Evolutionary conservation across 2,797 vertebrate species (phyloP).

Genomic region (Chelon auratus): DNA sequence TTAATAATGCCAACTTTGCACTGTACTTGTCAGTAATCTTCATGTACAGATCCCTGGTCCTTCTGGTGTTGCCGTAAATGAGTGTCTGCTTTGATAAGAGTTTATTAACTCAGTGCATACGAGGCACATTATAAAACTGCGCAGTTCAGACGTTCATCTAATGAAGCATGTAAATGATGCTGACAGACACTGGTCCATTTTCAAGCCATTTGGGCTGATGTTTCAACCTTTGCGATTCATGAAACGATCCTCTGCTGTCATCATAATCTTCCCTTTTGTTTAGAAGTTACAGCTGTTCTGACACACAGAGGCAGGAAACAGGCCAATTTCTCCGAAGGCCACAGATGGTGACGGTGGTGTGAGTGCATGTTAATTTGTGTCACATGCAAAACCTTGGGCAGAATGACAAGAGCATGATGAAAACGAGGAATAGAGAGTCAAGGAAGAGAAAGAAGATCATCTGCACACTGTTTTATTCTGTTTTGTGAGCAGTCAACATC

Average conservation of each 20-base stretch:
- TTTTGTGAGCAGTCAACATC: too few relatives aligned
- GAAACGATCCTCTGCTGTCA: conserved; percentile 32
- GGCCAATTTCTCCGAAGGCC: conserved; percentile 38
- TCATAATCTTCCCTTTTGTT: conserved; percentile 47
- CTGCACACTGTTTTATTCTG: too few relatives aligned
- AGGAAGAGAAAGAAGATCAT: neutral
- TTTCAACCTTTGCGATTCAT: conserved; percentile 53
- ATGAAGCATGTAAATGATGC: conserved; percentile 4
- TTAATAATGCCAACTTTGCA: neutral
- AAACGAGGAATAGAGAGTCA: neutral
- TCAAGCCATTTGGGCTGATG: conserved; percentile 22
- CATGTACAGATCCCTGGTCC: too few relatives aligned
- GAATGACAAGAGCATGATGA: neutral
- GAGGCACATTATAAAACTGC: neutral
- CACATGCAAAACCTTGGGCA: conserved; percentile 9
- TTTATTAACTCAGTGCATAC: neutral
- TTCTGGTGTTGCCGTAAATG: too few relatives aligned
- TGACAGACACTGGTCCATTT: conserved; percentile 26
- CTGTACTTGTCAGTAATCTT: too few relatives aligned
- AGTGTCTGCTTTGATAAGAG: too few relatives aligned
- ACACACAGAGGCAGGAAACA: conserved; percentile 46
- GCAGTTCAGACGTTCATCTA: neutral
- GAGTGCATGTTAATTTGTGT: conserved; percentile 39
- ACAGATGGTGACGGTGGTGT: conserved; percentile 49
- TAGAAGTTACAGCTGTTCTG: conserved; percentile 52